Base-by-base conservation (phyloP, 2,888 invertebrate species). In the Chloromyia formosa region DNA sequence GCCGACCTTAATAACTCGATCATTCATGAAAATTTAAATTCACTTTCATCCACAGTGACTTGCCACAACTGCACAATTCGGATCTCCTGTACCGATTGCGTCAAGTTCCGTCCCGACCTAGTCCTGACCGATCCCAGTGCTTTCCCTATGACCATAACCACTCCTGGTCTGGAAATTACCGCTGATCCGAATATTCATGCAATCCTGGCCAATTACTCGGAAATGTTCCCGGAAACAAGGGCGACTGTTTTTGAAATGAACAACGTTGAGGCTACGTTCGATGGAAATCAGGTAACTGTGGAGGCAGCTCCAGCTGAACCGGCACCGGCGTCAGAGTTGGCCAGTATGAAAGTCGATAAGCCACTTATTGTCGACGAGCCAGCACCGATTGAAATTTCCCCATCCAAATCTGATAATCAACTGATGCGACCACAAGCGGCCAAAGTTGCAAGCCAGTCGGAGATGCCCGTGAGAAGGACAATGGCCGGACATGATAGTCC, bases 31-130 rank as follows among this genome's bases (percentile, higher is more conserved):
- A n/a, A n/a, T n/a, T n/a, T 12, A 42, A 42, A 54, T n/a, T 35
- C 16, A 22, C 3, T 66, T 68, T 77, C 14, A 35, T 7, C 27
- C 27, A 4, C 60, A 82, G 82, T 82, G 35, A 73, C 81, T 58
- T 82, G 82, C 23, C 76, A 76, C 9, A 82, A 82, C 60, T 82
- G 82, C 54, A 82, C 82, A 1, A 78, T 83, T 4, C 9, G 80
- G 5, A 77, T 82, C 9, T 73, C 68, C 12, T 71, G 74, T 49
- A 20, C 64, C 20, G 60, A 56, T 20, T 72, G 72, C 58, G 72
- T 66, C 20, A 45, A 66, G n/a, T 42, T 66, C 45, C 66, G 66
- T 5, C 66, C 66, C 12, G 45, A 42, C 42, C 4, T 66, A 27
- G 49, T 66, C 4, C 12, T 66, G 18, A 42, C 1, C 42, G 42